Evolutionary conservation across 2,888 invertebrate genomes (phyloP).

Genomic region (Hirtodrosophila trivittata): DNA sequence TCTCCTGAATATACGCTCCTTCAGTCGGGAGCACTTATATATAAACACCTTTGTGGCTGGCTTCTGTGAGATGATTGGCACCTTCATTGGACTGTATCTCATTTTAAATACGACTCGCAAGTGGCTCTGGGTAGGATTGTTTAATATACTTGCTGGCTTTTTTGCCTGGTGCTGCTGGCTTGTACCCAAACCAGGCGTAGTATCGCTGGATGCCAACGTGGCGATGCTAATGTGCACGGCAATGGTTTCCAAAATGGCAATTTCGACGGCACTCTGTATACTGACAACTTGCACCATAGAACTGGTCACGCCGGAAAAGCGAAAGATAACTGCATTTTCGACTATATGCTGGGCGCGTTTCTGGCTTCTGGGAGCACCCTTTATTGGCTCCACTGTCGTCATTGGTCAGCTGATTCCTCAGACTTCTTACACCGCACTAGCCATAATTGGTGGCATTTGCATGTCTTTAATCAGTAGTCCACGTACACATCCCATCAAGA

Average conservation of each 20-base stretch:
- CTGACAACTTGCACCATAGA: conserved; percentile 84
- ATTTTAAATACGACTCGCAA: conserved; percentile 82
- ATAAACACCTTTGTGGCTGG: conserved; percentile 84
- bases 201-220: conserved; percentile 74
- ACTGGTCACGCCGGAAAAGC: conserved; percentile 82
- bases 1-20: conserved; percentile 84
- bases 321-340: conserved; percentile 82
- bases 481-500: conserved; percentile 75
- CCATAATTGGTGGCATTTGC: conserved; percentile 82
- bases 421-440: conserved; percentile 82
- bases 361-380: conserved; percentile 84
- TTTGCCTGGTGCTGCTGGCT: conserved; percentile 83
- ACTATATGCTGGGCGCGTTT: conserved; percentile 84
- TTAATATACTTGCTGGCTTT: conserved; percentile 82
- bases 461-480: conserved; percentile 82
- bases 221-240: conserved; percentile 83
- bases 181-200: conserved; percentile 78
- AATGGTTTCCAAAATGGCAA: conserved; percentile 84
- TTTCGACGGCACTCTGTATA: conserved; percentile 83
- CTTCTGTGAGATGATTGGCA: conserved; percentile 82
- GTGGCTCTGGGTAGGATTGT: conserved; percentile 83
- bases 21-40: conserved; percentile 84
- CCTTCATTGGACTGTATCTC: conserved; percentile 82
- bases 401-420: conserved; percentile 83
- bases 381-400: conserved; percentile 83